Evolutionary conservation across 2,797 vertebrate species (phyloP), one percentile per base, ranked within the genome.

Genomic region (Acestrorhynchus altus): DNA sequence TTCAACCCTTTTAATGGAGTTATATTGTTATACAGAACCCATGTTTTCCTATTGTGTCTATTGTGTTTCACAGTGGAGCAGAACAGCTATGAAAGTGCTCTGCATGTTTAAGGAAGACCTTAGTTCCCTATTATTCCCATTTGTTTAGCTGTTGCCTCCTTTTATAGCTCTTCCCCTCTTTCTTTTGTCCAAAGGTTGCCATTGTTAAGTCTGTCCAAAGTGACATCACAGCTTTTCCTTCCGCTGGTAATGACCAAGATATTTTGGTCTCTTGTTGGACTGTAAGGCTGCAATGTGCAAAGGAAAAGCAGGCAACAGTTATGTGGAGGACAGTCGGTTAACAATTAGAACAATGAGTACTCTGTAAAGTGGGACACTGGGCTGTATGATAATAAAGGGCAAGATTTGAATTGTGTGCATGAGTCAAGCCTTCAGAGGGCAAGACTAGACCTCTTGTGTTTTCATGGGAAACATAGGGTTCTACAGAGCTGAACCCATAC

Each of bases 121-220:
- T 42, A 1, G 6, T 35, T 26, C n/a, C 28, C 42, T 61, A 31
- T n/a, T 24, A n/a, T 20, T 72, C 72, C 66, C n/a, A n/a, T 63
- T 81, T 80, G 76, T 83, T 49, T 80, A 44, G n/a, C 59, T 42
- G 13, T 13, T 68, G 46, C 65, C 59, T 74, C 60, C 26, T 35
- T 80, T 81, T 78, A 70, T 72, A 63, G 59, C 57, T 56, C 76
- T 83, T 83, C 78, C 76, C 44, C 69, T 78, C 56, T 82, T 65
- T 71, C 67, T 75, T 68, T 59, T 74, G 65, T 74, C 66, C 31
- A 35, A 35, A 35, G 31, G 57, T 42, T 56, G 44, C 51, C 63
- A 24, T 63, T 51, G 61, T 39, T 16, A 46, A 28, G 68, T 67
- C 69, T 44, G 22, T 56, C 35, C 42, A 24, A 24, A 28, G n/a